Evolutionary conservation across 1,140 invertebrate genomes (phyloP), one percentile per base, ranked within the genome.

Genomic region (Drosophila lini): DNA sequence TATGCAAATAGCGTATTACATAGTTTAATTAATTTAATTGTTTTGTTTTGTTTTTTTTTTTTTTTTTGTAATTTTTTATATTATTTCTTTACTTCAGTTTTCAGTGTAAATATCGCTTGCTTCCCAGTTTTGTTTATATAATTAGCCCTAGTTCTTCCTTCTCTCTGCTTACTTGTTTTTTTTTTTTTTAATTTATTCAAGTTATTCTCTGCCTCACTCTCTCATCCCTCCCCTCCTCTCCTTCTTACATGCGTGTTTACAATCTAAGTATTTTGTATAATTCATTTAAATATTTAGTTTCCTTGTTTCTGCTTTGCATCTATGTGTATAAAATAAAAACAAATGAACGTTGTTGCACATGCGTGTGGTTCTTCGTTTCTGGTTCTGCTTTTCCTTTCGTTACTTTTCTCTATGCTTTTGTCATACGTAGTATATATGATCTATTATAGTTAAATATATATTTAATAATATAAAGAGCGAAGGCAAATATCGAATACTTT

Each of bases 401-500:
- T 78, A 65, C 16, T 57, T 52, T 48, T 48, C 47, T 36, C 31
- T 57, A 65, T 78, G 16, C 28, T 61, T 78, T 47, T 16, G 47
- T 70, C 60, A 34, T 79, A 50, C 48, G n/a, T 48, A 11, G 16
- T 16, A 19, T 42, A 50, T 32, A 50, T 32, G 32, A 36, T 36
- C 50, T 53, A 36, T 69, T 69, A 55, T 71, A 78, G 74, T 77
- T 64, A 64, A 45, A 65, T 68, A 68, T 68, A 68, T 59, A 76
- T 81, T 64, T 73, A 80, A 70, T 59, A 78, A 81, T 85, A 83
- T 83, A 84, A 89, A 88, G 80, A 86, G 79, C 79, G 70, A 89
- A 89, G 85, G 85, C 85, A 90, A 89, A 89, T 90, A 80, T 89
- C 78, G 85, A 89, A 90, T 89, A 90, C 85, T 89, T 89, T 89